These are phyloP conservation scores for Coregonus sp. DNA, from an alignment of 2,797 vertebrate species.

Conservation along the genomic window DNA sequence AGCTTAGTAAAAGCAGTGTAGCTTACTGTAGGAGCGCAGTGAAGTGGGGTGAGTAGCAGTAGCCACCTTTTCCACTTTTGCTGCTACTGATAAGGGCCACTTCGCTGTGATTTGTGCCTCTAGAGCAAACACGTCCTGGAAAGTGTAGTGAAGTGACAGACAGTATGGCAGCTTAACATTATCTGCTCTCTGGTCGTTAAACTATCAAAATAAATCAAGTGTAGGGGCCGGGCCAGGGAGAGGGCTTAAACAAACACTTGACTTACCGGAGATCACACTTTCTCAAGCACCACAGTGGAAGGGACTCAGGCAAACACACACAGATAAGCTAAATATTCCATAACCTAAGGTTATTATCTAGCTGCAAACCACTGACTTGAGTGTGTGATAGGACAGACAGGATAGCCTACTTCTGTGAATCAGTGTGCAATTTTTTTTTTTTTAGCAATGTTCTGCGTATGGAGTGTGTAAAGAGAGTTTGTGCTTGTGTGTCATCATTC, in stretches of 20 bases:
- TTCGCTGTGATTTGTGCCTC: constrained; percentile 74
- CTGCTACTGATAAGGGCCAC: constrained; percentile 74
- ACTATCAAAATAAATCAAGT: constrained; percentile 60
- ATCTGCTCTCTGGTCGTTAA: constrained; percentile 48
- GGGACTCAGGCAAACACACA: constrained; percentile 17
- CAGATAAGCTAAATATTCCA: constrained; percentile 18
- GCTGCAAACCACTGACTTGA: background rate
- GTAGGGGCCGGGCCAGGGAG: constrained; percentile 19
- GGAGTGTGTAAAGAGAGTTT: background rate
- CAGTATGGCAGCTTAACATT: constrained; percentile 40
- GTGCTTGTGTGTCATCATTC: constrained; percentile 13
- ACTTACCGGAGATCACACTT: constrained; percentile 8
- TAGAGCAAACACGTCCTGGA: constrained; percentile 74
- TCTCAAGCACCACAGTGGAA: constrained; percentile 6
- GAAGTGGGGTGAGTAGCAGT: background rate
- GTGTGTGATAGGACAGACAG: background rate
- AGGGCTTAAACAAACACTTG: constrained; percentile 54
- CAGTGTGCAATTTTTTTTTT: background rate
- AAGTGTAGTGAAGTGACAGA: constrained; percentile 27
- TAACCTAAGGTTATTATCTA: constrained; percentile 6
- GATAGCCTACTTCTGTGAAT: background rate
- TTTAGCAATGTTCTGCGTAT: background rate
- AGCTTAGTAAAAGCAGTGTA: background rate
- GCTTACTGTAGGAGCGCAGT: background rate
- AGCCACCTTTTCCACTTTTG: constrained; percentile 58